These are phyloP conservation scores for Pseudocheirus occidentalis DNA, from an alignment of 2,797 vertebrate genomes.

Conservation along the genomic window DNA sequence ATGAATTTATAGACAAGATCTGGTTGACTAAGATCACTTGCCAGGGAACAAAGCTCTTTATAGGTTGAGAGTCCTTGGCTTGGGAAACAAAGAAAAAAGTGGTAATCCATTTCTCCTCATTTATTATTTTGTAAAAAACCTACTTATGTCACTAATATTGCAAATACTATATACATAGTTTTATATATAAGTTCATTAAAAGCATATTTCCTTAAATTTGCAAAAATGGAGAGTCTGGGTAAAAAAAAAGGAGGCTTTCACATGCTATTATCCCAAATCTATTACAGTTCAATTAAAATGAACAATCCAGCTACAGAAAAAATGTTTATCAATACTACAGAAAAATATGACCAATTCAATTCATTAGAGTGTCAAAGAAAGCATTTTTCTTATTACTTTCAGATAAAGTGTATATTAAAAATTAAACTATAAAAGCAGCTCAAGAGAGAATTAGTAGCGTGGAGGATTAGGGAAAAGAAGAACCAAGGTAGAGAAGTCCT, in stretches of 20 bases:
- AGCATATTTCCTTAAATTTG: conserved; percentile 36
- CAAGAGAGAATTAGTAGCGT: background rate
- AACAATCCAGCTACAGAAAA: background rate
- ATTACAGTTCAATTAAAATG: background rate
- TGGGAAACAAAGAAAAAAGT: conserved; percentile 73
- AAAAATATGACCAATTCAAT: background rate
- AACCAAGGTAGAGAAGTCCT: background rate
- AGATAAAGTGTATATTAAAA: background rate
- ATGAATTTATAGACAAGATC: conserved; percentile 99
- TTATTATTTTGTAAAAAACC: background rate
- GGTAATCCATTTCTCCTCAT: conserved; percentile 47
- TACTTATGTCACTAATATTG: conserved; percentile 5
- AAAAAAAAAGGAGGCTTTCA: background rate
- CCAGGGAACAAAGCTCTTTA: conserved; percentile 97
- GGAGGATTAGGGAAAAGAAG: background rate
- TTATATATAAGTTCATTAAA: conserved; percentile 1
- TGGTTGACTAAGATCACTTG: conserved; percentile 98
- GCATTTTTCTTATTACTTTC: background rate
- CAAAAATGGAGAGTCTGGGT: background rate
- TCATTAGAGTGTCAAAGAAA: background rate
- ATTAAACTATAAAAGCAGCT: background rate
- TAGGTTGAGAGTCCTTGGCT: conserved; percentile 97
- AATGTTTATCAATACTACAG: background rate
- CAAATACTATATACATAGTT: background rate
- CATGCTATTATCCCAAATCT: background rate